Percentiles rank a stretch among this genome's conserved stretches.
phyloP scores from a whole-genome alignment of 1,140 invertebrate species.

The Pseudomyrmex gracilis region DNA sequence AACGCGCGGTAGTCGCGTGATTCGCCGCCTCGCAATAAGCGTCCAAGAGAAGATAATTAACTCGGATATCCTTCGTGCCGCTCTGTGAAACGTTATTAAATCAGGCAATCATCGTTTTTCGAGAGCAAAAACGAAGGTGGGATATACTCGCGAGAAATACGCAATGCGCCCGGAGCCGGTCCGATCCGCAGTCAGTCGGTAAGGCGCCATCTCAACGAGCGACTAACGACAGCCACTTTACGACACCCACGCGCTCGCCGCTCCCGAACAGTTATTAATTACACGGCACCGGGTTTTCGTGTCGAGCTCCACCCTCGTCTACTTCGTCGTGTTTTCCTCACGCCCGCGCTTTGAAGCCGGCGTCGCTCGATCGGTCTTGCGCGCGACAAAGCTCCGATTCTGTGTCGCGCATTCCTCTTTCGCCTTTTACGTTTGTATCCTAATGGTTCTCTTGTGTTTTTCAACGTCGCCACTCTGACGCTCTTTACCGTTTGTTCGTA shows the following conservation, averaged over 20 bases:
- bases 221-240: conserved; percentile 67
- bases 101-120: conserved; percentile 47
- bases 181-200: conserved; percentile 25
- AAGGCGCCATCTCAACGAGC: conserved; percentile 56
- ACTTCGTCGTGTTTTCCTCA: conserved; percentile 11
- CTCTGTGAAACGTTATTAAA: conserved; percentile 51
- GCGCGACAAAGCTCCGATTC: conserved; percentile 1
- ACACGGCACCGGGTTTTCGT: conserved; percentile 52
- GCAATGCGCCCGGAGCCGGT: background rate
- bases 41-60: conserved; percentile 51
- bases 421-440: background rate
- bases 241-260: conserved; percentile 53
- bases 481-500: conserved; percentile 29
- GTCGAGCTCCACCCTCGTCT: conserved; percentile 21
- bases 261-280: conserved; percentile 66
- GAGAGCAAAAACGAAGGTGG: background rate
- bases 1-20: conserved; percentile 41
- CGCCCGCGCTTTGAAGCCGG: conserved; percentile 35
- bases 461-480: conserved; percentile 26
- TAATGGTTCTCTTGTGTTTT: conserved; percentile 38
- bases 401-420: conserved; percentile 3
- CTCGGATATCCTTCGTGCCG: conserved; percentile 34
- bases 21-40: conserved; percentile 39
- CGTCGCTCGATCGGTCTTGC: conserved; percentile 40
- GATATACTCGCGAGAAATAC: conserved; percentile 12